Evolutionary conservation across 64 coral and sea anemone species (phyloP).

Genomic region (Dendrophyllia cribrosa): DNA sequence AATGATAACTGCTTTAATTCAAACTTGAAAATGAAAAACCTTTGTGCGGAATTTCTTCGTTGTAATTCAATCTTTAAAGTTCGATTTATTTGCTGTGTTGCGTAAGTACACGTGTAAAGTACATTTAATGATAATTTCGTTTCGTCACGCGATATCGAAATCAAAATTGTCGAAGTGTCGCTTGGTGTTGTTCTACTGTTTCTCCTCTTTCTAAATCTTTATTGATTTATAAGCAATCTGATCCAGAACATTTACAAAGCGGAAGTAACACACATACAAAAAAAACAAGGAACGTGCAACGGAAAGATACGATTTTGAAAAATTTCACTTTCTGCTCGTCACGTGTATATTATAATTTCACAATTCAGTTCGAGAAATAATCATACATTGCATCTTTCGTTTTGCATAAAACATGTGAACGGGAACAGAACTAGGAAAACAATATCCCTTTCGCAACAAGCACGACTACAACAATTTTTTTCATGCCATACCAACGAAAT

Average conservation of each 20-base stretch:
- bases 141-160: conserved; percentile 12
- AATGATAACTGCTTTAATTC: neutral
- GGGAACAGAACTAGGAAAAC: no score
- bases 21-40: neutral
- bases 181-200: neutral
- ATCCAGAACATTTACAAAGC: no score
- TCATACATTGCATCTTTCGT: no score
- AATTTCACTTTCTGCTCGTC: no score
- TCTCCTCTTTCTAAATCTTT: neutral
- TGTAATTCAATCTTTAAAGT: neutral
- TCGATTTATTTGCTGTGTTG: neutral
- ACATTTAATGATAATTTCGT: neutral
- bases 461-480: no score
- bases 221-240: neutral
- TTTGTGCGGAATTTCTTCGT: neutral
- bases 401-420: no score
- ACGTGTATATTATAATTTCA: no score
- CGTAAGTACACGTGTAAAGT: conserved; percentile 56
- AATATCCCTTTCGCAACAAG: no score
- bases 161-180: neutral
- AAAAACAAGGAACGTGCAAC: neutral
- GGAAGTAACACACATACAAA: neutral
- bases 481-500: no score
- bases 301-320: no score
- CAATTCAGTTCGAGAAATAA: no score